phyloP scores from a whole-genome alignment of 2,888 invertebrate genomes.

The Neoaliturus tenellus region DNA sequence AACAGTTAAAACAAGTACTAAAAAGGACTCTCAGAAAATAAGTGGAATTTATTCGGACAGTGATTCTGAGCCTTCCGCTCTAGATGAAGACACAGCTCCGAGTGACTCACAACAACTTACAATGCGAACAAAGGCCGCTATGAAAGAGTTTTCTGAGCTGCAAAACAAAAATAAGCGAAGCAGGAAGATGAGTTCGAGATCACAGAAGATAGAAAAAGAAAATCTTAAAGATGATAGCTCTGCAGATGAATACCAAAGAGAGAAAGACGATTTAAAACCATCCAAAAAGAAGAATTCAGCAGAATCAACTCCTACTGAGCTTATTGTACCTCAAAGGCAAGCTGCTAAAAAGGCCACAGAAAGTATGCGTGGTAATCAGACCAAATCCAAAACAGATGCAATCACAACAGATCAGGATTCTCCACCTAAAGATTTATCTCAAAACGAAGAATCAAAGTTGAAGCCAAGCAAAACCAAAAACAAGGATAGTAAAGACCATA shows the following conservation, averaged over 20 bases:
- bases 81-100: constrained; percentile 74
- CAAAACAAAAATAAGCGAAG: constrained; percentile 64
- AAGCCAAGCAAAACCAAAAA: constrained; percentile 50
- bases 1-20: constrained; percentile 76
- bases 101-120: constrained; percentile 82
- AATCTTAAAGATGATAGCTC: constrained; percentile 65
- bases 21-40: constrained; percentile 75
- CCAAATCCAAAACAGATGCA: constrained; percentile 66
- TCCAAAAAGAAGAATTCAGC: constrained; percentile 64
- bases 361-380: constrained; percentile 79
- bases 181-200: constrained; percentile 72
- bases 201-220: constrained; percentile 73
- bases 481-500: constrained; percentile 66
- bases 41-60: constrained; percentile 91
- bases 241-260: constrained; percentile 72
- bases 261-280: constrained; percentile 74
- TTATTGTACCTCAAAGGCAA: constrained; percentile 92
- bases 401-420: constrained; percentile 59
- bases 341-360: constrained; percentile 95
- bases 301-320: constrained; percentile 81
- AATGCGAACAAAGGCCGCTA: constrained; percentile 88
- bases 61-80: constrained; percentile 77
- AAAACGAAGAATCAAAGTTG: constrained; percentile 51
- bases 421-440: constrained; percentile 30
- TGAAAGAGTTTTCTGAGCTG: constrained; percentile 85